A percentile compares a stretch with the other conserved stretches of the same genome.
phyloP scores from a whole-genome alignment of 2,113 vertebrate species.

The Apeltes quadracus region DNA sequence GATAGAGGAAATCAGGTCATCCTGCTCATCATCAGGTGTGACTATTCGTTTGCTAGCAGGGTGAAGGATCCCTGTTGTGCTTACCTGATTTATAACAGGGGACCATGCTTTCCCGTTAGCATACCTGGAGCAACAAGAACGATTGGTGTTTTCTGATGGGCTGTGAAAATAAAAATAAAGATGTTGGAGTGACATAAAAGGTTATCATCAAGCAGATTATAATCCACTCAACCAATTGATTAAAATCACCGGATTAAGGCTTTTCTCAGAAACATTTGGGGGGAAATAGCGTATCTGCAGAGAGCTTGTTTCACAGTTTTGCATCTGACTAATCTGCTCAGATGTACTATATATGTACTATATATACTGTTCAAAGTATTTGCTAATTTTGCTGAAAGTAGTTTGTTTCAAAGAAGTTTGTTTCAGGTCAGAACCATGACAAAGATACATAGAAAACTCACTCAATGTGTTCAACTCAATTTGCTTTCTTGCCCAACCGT shows the following conservation, averaged over 20 bases:
- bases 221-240: slow-evolving; percentile 15
- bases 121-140: slow-evolving; percentile 8
- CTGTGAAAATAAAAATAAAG: slow-evolving; percentile 16
- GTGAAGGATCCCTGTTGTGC: slow-evolving; percentile 43
- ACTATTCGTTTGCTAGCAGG: slow-evolving; percentile 55
- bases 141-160: slow-evolving; percentile 7
- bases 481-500: neutral
- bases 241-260: slow-evolving; percentile 16
- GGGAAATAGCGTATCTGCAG: slow-evolving; percentile 1
- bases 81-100: slow-evolving; percentile 51
- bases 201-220: neutral
- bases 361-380: slow-evolving; percentile 12
- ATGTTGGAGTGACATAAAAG: slow-evolving; percentile 23
- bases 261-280: slow-evolving; percentile 36
- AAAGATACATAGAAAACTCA: neutral
- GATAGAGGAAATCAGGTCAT: slow-evolving; percentile 76
- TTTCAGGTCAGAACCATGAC: neutral
- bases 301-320: slow-evolving; percentile 39
- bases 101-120: slow-evolving; percentile 1
- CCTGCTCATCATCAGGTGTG: slow-evolving; percentile 73
- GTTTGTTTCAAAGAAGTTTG: slow-evolving; percentile 32
- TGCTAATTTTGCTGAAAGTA: slow-evolving; percentile 35
- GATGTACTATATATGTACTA: neutral
- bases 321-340: slow-evolving; percentile 43
- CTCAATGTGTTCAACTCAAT: neutral